phyloP scores from a whole-genome alignment of 2,888 invertebrate species.

The Synanthedon myopaeformis region DNA sequence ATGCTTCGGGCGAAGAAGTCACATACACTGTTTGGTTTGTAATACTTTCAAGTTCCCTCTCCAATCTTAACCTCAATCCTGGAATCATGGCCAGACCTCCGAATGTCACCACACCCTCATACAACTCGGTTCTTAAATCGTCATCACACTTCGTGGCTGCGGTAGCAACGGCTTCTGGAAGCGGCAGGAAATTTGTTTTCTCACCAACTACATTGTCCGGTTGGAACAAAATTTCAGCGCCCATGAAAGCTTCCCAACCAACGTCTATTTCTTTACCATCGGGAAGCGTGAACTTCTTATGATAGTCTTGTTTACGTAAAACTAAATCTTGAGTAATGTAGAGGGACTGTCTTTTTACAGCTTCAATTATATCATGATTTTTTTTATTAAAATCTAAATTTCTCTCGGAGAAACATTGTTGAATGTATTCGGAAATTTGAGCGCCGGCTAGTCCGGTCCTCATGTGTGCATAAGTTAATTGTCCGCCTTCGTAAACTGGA shows the following conservation, averaged over 20 bases:
- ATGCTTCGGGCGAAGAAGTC: constrained; percentile 27
- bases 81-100: constrained; percentile 38
- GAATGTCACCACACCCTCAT: constrained; percentile 28
- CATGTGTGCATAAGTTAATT: constrained; percentile 36
- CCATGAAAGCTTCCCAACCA: constrained; percentile 32
- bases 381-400: constrained; percentile 15
- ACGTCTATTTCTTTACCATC: constrained; percentile 32
- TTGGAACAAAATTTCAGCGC: constrained; percentile 37
- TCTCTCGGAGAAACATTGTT: constrained; percentile 19
- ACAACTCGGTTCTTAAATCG: constrained; percentile 28
- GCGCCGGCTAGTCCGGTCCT: constrained; percentile 29
- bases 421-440: constrained; percentile 24
- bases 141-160: constrained; percentile 35
- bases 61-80: constrained; percentile 31
- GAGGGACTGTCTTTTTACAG: constrained; percentile 20
- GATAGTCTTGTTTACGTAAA: constrained; percentile 13
- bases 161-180: constrained; percentile 28
- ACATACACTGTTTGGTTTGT: constrained; percentile 22
- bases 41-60: constrained; percentile 23
- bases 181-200: constrained; percentile 15
- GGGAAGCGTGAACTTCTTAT: constrained; percentile 21
- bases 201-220: constrained; percentile 24
- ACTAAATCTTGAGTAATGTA: constrained; percentile 26
- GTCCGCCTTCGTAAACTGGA: constrained; percentile 47
- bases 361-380: constrained; percentile 18